phyloP scores from a whole-genome alignment of 1,140 invertebrate genomes.

The Bombus confusus region DNA sequence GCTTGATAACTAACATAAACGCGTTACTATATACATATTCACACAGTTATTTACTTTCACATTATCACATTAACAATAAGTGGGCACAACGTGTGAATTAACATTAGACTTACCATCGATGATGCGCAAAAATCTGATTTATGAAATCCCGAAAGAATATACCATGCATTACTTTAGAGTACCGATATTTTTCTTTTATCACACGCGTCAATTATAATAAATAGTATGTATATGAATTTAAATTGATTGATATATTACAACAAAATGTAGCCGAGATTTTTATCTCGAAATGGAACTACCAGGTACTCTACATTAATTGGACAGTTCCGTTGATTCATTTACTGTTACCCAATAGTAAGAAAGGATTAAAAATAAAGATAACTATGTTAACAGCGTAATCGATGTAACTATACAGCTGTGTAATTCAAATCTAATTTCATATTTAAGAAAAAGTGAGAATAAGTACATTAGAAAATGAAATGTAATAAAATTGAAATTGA shows the following conservation, averaged over 20 bases:
- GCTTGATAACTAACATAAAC: constrained; percentile 21
- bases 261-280: background rate
- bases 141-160: background rate
- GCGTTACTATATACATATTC: background rate
- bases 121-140: background rate
- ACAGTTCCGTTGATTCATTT: constrained; percentile 3
- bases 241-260: constrained; percentile 8
- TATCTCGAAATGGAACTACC: constrained; percentile 17
- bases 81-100: constrained; percentile 19
- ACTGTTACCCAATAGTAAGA: constrained; percentile 7
- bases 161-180: background rate
- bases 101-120: constrained; percentile 41
- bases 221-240: background rate
- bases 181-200: background rate
- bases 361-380: background rate
- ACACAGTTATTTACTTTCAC: constrained; percentile 45
- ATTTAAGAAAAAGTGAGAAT: background rate
- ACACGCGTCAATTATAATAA: background rate
- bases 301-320: constrained; percentile 13
- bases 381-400: background rate
- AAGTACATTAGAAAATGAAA: background rate
- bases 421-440: background rate
- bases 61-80: constrained; percentile 23
- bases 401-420: background rate
- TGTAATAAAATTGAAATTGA: background rate